Evolutionary conservation across 1,140 invertebrate genomes (phyloP), one percentile per base, ranked within the genome.

Genomic region (Drosophila repletoides): DNA sequence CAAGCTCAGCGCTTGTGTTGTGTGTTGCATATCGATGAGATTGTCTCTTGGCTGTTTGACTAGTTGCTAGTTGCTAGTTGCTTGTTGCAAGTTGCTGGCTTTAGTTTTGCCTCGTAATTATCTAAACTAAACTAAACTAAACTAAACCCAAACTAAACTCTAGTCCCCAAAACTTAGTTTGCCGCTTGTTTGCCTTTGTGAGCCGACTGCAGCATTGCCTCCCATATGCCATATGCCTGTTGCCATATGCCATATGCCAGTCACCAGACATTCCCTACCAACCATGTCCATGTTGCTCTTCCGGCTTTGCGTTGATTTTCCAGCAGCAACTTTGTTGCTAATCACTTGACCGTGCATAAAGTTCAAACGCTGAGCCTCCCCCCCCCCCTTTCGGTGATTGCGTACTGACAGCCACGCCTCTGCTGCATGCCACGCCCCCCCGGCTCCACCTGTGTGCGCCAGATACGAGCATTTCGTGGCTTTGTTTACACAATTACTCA

Each of bases 21-120:
- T 72, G 86, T 36, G 60, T 56, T 86, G 86, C 80, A 88, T 88
- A 88, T 88, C 75, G 84, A 88, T 88, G 79, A 88, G 80, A 15
- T 60, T 40, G 19, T 29, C 15, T n/a, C n/a, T n/a, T n/a, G 7
- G 22, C 40, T 5, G 12, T 24, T 38, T 28, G 15, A 29, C 15
- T n/a, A 21, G 26, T 43, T 59, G 43, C 22, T 43, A 49, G 72
- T 49, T 56, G 28, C 31, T 36, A 15, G 33, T 51, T 51, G 10
- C 48, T 10, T 5, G 51, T 52, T 61, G 38, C 22, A 49, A 29
- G 72, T 49, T 64, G 48, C 38, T 36, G 66, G 72, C 65, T 63
- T 77, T 79, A 86, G 80, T 84, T 80, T 72, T 73, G 67, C 75
- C 76, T 86, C 59, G 71, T 86, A 75, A 86, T 86, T 86, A 86